Evolutionary conservation across 2,888 invertebrate species (phyloP), one percentile per base, ranked within the genome.

Genomic region (Volucella zonaria): DNA sequence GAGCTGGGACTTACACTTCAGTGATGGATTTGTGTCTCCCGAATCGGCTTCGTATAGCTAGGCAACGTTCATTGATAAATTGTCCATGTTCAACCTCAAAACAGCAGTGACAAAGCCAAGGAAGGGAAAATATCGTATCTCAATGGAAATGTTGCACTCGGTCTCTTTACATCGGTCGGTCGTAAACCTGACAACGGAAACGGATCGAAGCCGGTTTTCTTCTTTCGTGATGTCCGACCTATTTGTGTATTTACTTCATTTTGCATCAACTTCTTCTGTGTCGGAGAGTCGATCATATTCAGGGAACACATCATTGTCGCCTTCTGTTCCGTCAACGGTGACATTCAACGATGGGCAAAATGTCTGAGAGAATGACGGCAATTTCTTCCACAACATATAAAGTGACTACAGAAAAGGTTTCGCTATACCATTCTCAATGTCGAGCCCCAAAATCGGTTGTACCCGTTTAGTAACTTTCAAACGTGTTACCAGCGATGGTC

Each of bases 301-400:
- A 66, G 67, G 54, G 0, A 74, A 47, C 12, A 79, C 86, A 52
- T 87, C 82, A 0, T 31, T 31, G 1, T 87, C 83, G n/a, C 81
- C 95, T 91, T 95, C 94, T 90, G 95, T 94, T 14, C 95, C 95
- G 86, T 93, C 91, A 87, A 95, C 94, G 40, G 92, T 93, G 90
- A 93, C 91, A 42, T 89, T 89, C 86, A 93, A 88, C 61, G 90
- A 90, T 11, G 91, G 89, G 87, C 93, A 95, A 88, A 95, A 95
- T 45, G 95, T 96, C 92, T 96, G 96, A 88, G 95, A 94, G 91
- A 91, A 85, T 0, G 90, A 88, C 89, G 94, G 94, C 18, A 95
- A 93, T 92, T 98, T 97, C 70, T 96, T 95, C 92, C 96, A 98
- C 6, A 98, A 93, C 86, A 98, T 94, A 91, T 97, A 98, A 15